Base-by-base conservation (phyloP, 2,888 invertebrate genomes). In the Drosophila ochracea region DNA sequence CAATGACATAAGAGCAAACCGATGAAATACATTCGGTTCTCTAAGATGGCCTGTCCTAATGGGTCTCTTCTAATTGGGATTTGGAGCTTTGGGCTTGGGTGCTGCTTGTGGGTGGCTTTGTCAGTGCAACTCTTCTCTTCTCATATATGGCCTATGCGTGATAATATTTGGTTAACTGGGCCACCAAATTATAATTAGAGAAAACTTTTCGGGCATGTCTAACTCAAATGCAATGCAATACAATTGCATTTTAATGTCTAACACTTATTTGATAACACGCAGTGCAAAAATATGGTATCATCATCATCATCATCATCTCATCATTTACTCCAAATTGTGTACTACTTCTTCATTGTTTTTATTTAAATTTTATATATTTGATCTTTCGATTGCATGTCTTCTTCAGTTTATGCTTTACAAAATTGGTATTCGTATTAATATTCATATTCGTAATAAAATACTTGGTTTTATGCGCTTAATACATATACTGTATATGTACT, bases 231-330 rank as follows among this genome's bases (percentile, higher is more conserved):
- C 59, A 62, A 69, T 83, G 64, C 66, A 67, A 64, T 84, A 74
- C 75, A 78, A 21, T 80, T 87, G 68, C 73, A 71, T 62, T 65
- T 86, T 82, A 82, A 77, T 76, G 73, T 74, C 91, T 86, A 90
- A 86, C 87, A 89, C 91, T 89, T 91, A 85, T 61, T 71, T 62
- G 76, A 73, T 85, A 85, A 85, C 91, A 85, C 89, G 76, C 91
- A 83, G 85, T 85, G 85, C 85, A 85, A 85, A 85, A 85, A 85
- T 85, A 85, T 85, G 63, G 59, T 78, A 79, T 79, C 70, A 61
- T 75, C 37, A 25, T 25, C 25, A 53, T 68, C 63, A 25, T 72
- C 50, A 39, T 68, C 19, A 16, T 53, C 21, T n/a, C 31, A 53
- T 54, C 3, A 60, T 52, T 73, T 52, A 47, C n/a, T 43, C 39